A percentile compares a stretch with the other conserved stretches of the same genome.
phyloP scores from a whole-genome alignment of 1,140 invertebrate genomes.

The Colletes gigas region DNA sequence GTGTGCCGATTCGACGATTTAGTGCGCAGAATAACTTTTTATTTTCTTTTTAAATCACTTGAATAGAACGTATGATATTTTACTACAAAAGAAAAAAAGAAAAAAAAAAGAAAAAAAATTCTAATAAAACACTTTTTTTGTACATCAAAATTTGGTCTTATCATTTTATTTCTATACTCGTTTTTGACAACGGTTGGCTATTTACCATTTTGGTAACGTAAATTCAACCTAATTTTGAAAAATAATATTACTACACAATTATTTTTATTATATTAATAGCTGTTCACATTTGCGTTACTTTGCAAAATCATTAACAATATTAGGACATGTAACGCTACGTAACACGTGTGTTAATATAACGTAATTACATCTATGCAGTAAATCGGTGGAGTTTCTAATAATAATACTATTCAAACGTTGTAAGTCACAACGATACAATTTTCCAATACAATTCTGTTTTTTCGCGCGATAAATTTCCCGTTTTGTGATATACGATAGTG shows the following conservation, averaged over 20 bases:
- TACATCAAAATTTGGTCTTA: conserved; percentile 60
- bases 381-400: conserved; percentile 15
- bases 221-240: neutral
- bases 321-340: neutral
- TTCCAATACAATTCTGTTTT: conserved; percentile 4
- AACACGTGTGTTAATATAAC: conserved; percentile 19
- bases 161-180: conserved; percentile 37
- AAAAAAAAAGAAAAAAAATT: conserved; percentile 27
- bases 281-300: neutral
- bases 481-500: neutral
- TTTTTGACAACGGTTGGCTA: neutral
- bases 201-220: neutral
- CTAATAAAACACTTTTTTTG: conserved; percentile 68
- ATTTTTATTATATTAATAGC: neutral
- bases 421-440: neutral
- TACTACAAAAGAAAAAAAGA: conserved; percentile 7
- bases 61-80: conserved; percentile 46
- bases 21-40: conserved; percentile 40
- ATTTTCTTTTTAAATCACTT: conserved; percentile 39
- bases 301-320: neutral
- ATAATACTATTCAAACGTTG: conserved; percentile 12
- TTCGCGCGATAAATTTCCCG: neutral
- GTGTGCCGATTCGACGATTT: conserved; percentile 14
- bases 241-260: neutral
- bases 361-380: conserved; percentile 8